A percentile compares a stretch with the other conserved stretches of the same genome.
Evolutionary conservation across 2,113 vertebrate genomes (phyloP).

Genomic region (Aphyosemion australe): DNA sequence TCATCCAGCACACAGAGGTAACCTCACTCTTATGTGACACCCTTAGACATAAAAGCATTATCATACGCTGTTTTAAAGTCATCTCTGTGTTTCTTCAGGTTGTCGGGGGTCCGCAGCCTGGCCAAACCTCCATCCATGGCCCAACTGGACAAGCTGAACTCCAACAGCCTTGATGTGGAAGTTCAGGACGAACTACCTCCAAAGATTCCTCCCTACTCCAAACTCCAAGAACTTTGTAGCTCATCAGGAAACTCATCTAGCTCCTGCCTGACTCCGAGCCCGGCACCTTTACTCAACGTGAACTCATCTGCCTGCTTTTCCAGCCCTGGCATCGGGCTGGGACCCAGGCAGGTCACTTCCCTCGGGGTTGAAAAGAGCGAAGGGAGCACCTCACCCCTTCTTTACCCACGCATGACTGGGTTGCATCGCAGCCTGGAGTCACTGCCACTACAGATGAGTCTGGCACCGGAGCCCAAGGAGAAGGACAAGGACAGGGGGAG

Average conservation of each 20-base stretch:
- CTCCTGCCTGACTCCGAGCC: constrained; percentile 89
- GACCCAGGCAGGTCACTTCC: constrained; percentile 73
- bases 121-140: constrained; percentile 86
- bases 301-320: constrained; percentile 92
- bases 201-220: constrained; percentile 78
- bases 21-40: neutral
- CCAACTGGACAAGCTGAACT: constrained; percentile 91
- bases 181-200: constrained; percentile 75
- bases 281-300: constrained; percentile 92
- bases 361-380: constrained; percentile 60
- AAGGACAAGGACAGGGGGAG: constrained; percentile 49
- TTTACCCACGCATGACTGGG: constrained; percentile 89
- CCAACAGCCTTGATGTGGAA: constrained; percentile 86
- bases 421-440: constrained; percentile 97
- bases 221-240: constrained; percentile 83
- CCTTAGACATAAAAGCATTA: neutral
- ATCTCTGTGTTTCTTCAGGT: constrained; percentile 66
- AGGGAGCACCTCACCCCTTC: constrained; percentile 80
- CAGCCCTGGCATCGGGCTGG: constrained; percentile 83
- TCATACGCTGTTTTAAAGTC: neutral
- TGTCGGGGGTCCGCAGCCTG: constrained; percentile 83
- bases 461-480: constrained; percentile 79
- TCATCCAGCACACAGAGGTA: constrained; percentile 91
- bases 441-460: constrained; percentile 90
- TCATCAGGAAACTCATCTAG: constrained; percentile 40